A percentile compares a stretch with the other conserved stretches of the same genome.
Conservation (phyloP, 1,140 invertebrate species). For the Drosophila neocordata region DNA sequence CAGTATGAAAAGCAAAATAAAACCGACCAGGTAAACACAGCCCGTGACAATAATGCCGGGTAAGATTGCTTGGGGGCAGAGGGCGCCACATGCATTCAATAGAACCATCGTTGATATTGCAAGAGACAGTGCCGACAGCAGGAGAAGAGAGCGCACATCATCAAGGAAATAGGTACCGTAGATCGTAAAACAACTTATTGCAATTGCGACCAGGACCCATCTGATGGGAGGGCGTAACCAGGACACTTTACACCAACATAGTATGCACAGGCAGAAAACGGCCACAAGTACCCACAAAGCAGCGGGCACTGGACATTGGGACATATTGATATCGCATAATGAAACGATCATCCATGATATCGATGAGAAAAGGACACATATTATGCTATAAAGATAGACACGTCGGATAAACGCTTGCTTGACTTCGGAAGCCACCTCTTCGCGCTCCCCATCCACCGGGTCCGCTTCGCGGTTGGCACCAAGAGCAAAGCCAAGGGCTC, state of each 20-base stretch:
- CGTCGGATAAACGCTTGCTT: neutral
- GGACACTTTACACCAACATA: slow-evolving; percentile 14
- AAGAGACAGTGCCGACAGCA: neutral
- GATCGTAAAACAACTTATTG: neutral
- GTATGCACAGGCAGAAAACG: neutral
- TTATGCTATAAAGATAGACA: slow-evolving; percentile 7
- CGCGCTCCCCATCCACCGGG: neutral
- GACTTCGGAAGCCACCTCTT: neutral
- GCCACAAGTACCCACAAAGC: slow-evolving; percentile 21
- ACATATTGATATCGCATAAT: neutral
- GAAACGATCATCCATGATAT: slow-evolving; percentile 21
- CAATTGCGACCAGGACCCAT: slow-evolving; percentile 1
- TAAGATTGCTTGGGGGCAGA: slow-evolving; percentile 7
- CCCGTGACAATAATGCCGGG: neutral
- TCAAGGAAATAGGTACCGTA: neutral
- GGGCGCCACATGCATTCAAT: slow-evolving; percentile 21
- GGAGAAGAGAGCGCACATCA: rapidly evolving
- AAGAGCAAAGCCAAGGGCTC: neutral
- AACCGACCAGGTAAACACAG: neutral
- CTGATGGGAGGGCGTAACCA: neutral
- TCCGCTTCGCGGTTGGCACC: neutral
- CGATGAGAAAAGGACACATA: slow-evolving; percentile 3
- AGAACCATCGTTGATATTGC: neutral
- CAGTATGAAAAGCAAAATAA: neutral
- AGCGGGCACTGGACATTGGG: slow-evolving; percentile 7